Evolutionary conservation across 2,113 vertebrate species (phyloP).

Genomic region (Thunnus maccoyii): DNA sequence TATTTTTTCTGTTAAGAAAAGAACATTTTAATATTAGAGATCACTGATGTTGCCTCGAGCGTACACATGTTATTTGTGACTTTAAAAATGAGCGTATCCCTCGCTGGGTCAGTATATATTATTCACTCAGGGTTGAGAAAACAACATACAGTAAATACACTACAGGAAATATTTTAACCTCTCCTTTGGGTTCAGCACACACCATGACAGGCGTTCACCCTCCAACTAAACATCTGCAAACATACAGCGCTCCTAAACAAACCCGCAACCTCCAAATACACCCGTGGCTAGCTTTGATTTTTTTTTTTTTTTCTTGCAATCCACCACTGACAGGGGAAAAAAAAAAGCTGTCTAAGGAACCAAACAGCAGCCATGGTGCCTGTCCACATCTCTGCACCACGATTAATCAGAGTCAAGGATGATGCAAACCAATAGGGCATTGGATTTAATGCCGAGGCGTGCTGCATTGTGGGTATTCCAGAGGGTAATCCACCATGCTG

Average conservation of each 20-base stretch:
- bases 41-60: neutral
- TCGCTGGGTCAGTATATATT: slow-evolving; percentile 12
- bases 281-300: slow-evolving; percentile 46
- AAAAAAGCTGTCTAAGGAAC: slow-evolving; percentile 6
- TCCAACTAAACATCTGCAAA: slow-evolving; percentile 70
- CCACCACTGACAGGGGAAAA: slow-evolving; percentile 25
- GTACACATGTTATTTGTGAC: neutral
- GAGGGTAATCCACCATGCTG: neutral
- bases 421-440: neutral
- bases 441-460: neutral
- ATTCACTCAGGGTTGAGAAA: slow-evolving; percentile 22
- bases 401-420: slow-evolving; percentile 36
- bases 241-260: slow-evolving; percentile 55
- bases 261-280: slow-evolving; percentile 68
- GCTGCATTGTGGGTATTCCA: slow-evolving; percentile 15
- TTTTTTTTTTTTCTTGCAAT: slow-evolving; percentile 6
- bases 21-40: neutral
- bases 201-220: slow-evolving; percentile 57
- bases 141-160: slow-evolving; percentile 1
- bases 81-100: slow-evolving; percentile 8
- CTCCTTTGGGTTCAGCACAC: slow-evolving; percentile 55
- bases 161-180: slow-evolving; percentile 46
- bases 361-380: slow-evolving; percentile 21
- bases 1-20: slow-evolving; percentile 9
- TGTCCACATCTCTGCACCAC: slow-evolving; percentile 1